phyloP scores from a whole-genome alignment of 2,797 vertebrate genomes.

The Apogon talboti region DNA sequence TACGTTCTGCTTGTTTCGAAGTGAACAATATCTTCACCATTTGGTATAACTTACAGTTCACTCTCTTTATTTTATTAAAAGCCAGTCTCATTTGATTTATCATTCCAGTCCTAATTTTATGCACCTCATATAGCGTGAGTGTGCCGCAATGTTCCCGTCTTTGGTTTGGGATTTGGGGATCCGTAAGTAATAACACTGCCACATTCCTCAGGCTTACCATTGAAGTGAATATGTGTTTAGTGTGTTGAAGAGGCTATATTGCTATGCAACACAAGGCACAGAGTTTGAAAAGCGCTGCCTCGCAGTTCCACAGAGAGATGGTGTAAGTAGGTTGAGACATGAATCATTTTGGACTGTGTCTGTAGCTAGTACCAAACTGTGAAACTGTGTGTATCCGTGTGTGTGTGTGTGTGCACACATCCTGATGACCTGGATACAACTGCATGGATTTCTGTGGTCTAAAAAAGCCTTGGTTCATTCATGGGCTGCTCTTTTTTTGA shows the following conservation, averaged over 20 bases:
- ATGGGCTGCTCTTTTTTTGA: conserved; percentile 17
- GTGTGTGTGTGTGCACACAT: conserved; percentile 23
- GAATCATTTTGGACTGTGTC: conserved; percentile 73
- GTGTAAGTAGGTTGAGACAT: conserved; percentile 81
- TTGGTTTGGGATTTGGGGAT: conserved; percentile 70
- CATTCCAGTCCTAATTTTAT: conserved; percentile 50
- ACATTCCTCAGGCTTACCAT: conserved; percentile 64
- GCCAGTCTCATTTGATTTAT: conserved; percentile 59
- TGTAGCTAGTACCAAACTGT: conserved; percentile 55
- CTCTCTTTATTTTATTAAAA: conserved; percentile 58
- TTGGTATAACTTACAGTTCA: conserved; percentile 16
- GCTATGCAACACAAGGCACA: conserved; percentile 63
- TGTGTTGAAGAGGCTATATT: conserved; percentile 63
- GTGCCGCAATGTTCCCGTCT: conserved; percentile 36
- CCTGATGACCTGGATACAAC: conserved; percentile 70
- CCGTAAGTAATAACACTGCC: conserved; percentile 72
- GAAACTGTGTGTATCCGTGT: conserved; percentile 33
- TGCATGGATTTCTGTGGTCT: conserved; percentile 30
- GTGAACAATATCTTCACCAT: conserved; percentile 6
- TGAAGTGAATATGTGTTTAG: conserved; percentile 70
- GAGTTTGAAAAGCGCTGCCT: conserved; percentile 64
- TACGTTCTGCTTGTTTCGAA: background rate
- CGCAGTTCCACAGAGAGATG: conserved; percentile 70
- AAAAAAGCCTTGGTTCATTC: conserved; percentile 49
- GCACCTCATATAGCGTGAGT: conserved; percentile 41